A percentile compares a stretch with the other conserved stretches of the same genome.
Conservation (phyloP, 2,888 invertebrate genomes). For the Bruchidius siliquastri region DNA sequence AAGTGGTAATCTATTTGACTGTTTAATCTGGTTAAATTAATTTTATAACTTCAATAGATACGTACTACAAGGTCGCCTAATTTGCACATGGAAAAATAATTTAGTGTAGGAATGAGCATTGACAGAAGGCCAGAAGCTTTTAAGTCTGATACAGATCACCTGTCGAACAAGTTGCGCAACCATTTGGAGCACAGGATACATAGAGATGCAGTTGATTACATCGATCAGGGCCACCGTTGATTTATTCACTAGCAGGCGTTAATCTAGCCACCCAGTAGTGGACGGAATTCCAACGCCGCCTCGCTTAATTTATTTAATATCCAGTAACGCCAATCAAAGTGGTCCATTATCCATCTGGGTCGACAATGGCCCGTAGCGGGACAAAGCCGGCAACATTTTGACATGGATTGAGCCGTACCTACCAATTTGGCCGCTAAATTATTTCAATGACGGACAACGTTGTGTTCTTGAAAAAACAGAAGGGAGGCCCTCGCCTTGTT, state of each 20-base stretch:
- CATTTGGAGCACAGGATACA: too few relatives aligned
- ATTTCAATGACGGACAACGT: slow-evolving; percentile 32
- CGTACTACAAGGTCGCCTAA: too few relatives aligned
- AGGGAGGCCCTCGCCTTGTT: slow-evolving; percentile 29
- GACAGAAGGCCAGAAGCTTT: too few relatives aligned
- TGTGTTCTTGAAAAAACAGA: slow-evolving; percentile 33
- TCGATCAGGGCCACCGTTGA: background rate
- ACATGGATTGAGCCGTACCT: slow-evolving; percentile 38
- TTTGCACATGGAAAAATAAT: too few relatives aligned
- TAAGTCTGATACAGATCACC: too few relatives aligned
- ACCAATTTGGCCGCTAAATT: slow-evolving; percentile 40
- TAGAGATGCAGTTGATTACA: background rate
- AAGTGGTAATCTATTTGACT: too few relatives aligned
- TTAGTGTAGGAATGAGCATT: too few relatives aligned
- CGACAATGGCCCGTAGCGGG: slow-evolving; percentile 24
- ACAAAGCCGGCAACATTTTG: slow-evolving; percentile 34
- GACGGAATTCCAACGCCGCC: background rate
- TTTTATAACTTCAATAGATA: too few relatives aligned
- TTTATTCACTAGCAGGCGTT: background rate
- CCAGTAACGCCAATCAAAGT: slow-evolving; percentile 26
- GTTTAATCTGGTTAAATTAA: too few relatives aligned
- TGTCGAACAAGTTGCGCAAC: too few relatives aligned
- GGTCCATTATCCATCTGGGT: slow-evolving; percentile 21
- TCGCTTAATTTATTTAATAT: slow-evolving; percentile 31
- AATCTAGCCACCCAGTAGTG: background rate